phyloP scores from a whole-genome alignment of 2,888 invertebrate genomes.

The Teleogryllus oceanicus region DNA sequence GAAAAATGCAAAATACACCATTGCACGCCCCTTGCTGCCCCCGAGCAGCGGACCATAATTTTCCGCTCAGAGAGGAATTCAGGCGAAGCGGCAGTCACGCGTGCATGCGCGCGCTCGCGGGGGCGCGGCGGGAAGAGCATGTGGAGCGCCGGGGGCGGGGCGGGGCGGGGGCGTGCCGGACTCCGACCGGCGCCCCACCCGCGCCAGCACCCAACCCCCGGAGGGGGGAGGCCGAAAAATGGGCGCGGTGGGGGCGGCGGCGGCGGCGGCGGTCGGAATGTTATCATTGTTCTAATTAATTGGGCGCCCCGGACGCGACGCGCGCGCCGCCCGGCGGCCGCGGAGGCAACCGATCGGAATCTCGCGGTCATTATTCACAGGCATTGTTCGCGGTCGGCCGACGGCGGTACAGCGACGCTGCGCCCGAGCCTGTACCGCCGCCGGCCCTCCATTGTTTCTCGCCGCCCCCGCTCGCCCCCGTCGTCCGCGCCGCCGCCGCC shows the following conservation, averaged over 20 bases:
- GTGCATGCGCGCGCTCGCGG: neutral
- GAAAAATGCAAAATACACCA: constrained; percentile 18
- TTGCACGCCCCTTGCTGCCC: neutral
- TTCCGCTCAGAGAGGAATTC: constrained; percentile 1
- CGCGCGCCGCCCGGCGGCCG: neutral
- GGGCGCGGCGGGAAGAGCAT: neutral
- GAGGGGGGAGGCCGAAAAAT: neutral
- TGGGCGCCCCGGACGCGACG: neutral
- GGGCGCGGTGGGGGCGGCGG: neutral
- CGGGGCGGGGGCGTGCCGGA: neutral
- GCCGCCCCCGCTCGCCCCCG: neutral
- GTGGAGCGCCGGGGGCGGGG: neutral
- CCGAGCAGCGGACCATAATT: neutral
- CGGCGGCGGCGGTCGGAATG: neutral
- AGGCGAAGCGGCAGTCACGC: neutral
- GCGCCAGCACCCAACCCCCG: neutral
- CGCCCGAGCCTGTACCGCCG: constrained; percentile 18
- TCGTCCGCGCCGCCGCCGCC: neutral
- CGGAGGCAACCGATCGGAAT: constrained; percentile 8
- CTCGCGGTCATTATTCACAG: constrained; percentile 7
- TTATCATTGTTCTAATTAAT: constrained; percentile 18
- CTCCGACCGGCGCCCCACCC: neutral
- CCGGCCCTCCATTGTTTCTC: neutral
- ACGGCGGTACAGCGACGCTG: neutral
- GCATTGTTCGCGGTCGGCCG: constrained; percentile 7